phyloP scores from a whole-genome alignment of 2,113 vertebrate species.

The Sebastes fasciatus region DNA sequence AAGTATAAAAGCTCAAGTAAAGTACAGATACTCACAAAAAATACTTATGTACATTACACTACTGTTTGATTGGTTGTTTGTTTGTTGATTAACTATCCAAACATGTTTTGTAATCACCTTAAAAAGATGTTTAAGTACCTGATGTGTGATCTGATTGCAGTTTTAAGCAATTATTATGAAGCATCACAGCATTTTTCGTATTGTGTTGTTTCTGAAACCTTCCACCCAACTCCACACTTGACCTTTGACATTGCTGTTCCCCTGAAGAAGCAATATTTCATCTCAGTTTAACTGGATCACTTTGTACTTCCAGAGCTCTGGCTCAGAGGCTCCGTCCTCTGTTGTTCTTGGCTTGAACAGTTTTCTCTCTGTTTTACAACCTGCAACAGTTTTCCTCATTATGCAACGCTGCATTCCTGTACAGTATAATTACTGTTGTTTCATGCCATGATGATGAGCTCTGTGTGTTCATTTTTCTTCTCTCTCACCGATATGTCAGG shows the following conservation, averaged over 20 bases:
- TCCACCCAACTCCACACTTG: not conserved
- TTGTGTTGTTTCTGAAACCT: not conserved
- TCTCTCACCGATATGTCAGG: not conserved
- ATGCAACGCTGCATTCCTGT: not conserved
- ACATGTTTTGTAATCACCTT: not conserved
- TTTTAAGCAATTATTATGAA: not conserved
- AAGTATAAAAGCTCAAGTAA: too few relatives aligned
- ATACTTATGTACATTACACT: too few relatives aligned
- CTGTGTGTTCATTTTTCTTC: not conserved
- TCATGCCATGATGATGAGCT: not conserved
- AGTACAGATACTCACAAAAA: too few relatives aligned
- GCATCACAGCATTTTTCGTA: not conserved
- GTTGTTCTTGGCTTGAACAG: conserved; percentile 35
- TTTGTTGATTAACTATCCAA: not conserved
- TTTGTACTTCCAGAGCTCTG: not conserved
- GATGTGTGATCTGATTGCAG: not conserved
- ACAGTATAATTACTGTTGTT: conserved; percentile 7
- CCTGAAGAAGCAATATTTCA: not conserved
- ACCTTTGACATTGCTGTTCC: not conserved
- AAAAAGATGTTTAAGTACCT: not conserved
- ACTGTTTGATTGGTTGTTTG: not conserved
- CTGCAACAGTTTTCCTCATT: conserved; percentile 51
- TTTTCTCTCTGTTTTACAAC: conserved; percentile 21
- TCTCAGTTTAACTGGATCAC: not conserved
- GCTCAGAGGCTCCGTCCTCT: not conserved